These are phyloP conservation scores for Gasteruption jaculator DNA, from an alignment of 2,888 invertebrate species.

Conservation along the genomic window DNA sequence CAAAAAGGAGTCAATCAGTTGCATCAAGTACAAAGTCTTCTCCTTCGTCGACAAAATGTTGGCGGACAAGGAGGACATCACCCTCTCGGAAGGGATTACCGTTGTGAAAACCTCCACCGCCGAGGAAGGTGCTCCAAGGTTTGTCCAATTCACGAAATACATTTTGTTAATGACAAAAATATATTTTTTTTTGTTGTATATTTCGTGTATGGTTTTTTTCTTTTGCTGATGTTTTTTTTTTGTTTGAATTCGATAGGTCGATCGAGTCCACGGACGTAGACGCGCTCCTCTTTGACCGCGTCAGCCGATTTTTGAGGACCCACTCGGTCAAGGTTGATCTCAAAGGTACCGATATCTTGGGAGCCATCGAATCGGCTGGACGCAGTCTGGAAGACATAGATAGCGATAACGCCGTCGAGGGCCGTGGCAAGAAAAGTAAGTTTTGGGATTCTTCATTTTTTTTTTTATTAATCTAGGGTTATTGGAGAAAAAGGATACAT, in stretches of 20 bases:
- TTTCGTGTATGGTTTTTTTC: too few relatives aligned
- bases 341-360: conserved; percentile 78
- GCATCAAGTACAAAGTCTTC: conserved; percentile 83
- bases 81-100: conserved; percentile 77
- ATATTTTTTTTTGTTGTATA: background rate
- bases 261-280: conserved; percentile 56
- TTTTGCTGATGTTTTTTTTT: too few relatives aligned
- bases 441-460: conserved; percentile 24
- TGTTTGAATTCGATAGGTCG: conserved; percentile 39
- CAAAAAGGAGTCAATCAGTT: conserved; percentile 77
- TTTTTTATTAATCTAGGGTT: too few relatives aligned
- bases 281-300: conserved; percentile 61
- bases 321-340: conserved; percentile 81
- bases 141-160: conserved; percentile 62
- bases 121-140: conserved; percentile 74
- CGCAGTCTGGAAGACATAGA: conserved; percentile 68
- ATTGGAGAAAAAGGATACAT: too few relatives aligned
- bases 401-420: conserved; percentile 59
- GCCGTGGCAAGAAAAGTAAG: conserved; percentile 76
- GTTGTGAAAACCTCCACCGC: conserved; percentile 71
- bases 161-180: background rate
- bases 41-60: conserved; percentile 82
- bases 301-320: conserved; percentile 72
- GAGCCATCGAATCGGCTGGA: conserved; percentile 74
- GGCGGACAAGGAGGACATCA: conserved; percentile 74